A percentile compares a stretch with the other conserved stretches of the same genome.
phyloP scores from a whole-genome alignment of 2,888 invertebrate species.

The Argyresthia albistria region DNA sequence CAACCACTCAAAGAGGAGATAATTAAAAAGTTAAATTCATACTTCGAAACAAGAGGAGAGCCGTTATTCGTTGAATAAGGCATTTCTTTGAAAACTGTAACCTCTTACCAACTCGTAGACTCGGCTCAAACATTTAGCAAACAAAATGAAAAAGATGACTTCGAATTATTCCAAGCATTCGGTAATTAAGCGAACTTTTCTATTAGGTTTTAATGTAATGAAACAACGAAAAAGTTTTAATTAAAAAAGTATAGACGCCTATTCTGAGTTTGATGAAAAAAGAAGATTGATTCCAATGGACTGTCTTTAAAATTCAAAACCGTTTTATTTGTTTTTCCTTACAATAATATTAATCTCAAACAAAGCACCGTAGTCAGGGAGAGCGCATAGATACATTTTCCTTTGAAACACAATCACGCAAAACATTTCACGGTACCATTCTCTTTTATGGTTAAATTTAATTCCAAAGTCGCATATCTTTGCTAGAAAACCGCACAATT shows the following conservation, averaged over 20 bases:
- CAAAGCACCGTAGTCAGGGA: too few relatives aligned
- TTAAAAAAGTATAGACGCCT: slow-evolving; percentile 42
- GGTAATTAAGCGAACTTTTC: slow-evolving; percentile 31
- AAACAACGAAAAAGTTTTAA: slow-evolving; percentile 39
- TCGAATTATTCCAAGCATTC: slow-evolving; percentile 31
- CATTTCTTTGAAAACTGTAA: not conserved
- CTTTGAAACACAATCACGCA: too few relatives aligned
- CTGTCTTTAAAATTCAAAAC: too few relatives aligned
- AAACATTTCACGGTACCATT: too few relatives aligned
- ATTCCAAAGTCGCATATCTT: too few relatives aligned
- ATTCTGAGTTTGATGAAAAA: slow-evolving; percentile 18
- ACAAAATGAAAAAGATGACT: slow-evolving; percentile 23
- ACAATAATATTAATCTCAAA: too few relatives aligned
- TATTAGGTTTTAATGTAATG: slow-evolving; percentile 6
- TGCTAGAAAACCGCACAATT: not conserved
- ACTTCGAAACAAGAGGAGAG: not conserved
- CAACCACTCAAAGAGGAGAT: not conserved
- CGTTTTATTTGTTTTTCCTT: too few relatives aligned
- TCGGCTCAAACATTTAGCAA: slow-evolving; percentile 17
- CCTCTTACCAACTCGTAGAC: not conserved
- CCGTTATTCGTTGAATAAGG: not conserved
- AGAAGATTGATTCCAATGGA: slow-evolving; percentile 31
- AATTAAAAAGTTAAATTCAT: not conserved
- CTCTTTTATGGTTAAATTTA: too few relatives aligned
- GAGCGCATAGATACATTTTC: too few relatives aligned